phyloP scores from a whole-genome alignment of 1,140 invertebrate species.

The Ips typographus region DNA sequence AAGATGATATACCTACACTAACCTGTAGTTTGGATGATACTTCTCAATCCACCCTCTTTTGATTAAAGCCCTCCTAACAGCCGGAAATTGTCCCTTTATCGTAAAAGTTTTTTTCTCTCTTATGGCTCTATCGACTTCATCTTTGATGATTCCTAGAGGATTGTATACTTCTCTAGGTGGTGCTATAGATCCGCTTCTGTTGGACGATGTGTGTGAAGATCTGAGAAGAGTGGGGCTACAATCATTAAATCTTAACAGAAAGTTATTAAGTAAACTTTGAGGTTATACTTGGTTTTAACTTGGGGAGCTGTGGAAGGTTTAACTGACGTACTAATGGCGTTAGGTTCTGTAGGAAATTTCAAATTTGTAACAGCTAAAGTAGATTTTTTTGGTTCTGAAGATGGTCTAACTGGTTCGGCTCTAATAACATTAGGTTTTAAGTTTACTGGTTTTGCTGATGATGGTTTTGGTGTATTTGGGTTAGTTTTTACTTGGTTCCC shows the following conservation, averaged over 20 bases:
- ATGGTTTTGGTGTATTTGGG: neutral
- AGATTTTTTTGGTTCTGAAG: neutral
- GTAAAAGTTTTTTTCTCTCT: constrained; percentile 49
- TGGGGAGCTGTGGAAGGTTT: neutral
- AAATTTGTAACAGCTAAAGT: constrained; percentile 9
- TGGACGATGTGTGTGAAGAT: neutral
- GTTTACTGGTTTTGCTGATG: too few species aligned
- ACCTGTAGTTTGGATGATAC: constrained; percentile 43
- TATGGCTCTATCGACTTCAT: constrained; percentile 46
- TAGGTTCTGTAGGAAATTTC: constrained; percentile 11
- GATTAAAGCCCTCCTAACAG: constrained; percentile 56
- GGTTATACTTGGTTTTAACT: neutral
- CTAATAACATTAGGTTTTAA: too few species aligned
- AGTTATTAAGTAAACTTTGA: too few species aligned
- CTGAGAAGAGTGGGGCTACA: neutral
- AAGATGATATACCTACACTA: too few species aligned
- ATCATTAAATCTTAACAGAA: too few species aligned
- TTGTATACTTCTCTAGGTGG: constrained; percentile 21
- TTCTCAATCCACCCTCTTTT: constrained; percentile 65
- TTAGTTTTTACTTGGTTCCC: constrained; percentile 3
- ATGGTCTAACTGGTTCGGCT: neutral
- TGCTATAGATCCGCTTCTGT: neutral
- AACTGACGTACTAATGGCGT: neutral
- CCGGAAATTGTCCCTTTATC: constrained; percentile 52
- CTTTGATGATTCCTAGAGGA: constrained; percentile 39